A percentile compares a stretch with the other conserved stretches of the same genome.
These are phyloP conservation scores for Troglohyphantes excavatus DNA, from an alignment of 2,888 invertebrate genomes.

Conservation along the genomic window DNA sequence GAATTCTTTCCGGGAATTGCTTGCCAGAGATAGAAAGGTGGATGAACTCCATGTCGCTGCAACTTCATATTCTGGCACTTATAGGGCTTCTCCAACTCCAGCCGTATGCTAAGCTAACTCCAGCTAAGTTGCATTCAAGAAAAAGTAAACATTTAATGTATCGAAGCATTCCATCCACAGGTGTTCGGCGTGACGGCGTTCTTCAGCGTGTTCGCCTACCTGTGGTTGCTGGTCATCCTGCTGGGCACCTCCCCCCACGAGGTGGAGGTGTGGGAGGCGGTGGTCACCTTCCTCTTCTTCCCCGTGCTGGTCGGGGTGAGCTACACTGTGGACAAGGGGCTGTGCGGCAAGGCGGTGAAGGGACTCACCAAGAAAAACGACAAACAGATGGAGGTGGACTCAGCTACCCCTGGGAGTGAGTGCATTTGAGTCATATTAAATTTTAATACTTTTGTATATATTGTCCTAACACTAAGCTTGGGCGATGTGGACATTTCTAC, in stretches of 20 bases:
- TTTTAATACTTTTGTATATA: no score
- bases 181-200: slow-evolving; percentile 84
- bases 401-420: slow-evolving; percentile 14
- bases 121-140: no score
- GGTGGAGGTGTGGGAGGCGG: slow-evolving; percentile 86
- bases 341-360: slow-evolving; percentile 77
- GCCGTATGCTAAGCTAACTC: no score
- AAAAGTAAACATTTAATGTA: no score
- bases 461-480: no score
- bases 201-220: slow-evolving; percentile 85
- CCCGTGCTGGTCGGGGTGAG: slow-evolving; percentile 85
- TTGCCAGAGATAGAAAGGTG: no score
- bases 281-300: slow-evolving; percentile 85
- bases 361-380: slow-evolving; percentile 81
- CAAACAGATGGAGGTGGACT: slow-evolving; percentile 83
- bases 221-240: slow-evolving; percentile 85
- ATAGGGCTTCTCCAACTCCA: no score
- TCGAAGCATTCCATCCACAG: slow-evolving; percentile 78
- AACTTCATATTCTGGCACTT: no score
- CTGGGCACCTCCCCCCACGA: slow-evolving; percentile 83
- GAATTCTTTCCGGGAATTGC: no score
- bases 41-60: no score
- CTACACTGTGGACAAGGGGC: slow-evolving; percentile 84
- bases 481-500: no score
- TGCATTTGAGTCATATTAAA: no score